These are phyloP conservation scores for Albula goreensis DNA, from an alignment of 2,113 vertebrate genomes.

Conservation along the genomic window DNA sequence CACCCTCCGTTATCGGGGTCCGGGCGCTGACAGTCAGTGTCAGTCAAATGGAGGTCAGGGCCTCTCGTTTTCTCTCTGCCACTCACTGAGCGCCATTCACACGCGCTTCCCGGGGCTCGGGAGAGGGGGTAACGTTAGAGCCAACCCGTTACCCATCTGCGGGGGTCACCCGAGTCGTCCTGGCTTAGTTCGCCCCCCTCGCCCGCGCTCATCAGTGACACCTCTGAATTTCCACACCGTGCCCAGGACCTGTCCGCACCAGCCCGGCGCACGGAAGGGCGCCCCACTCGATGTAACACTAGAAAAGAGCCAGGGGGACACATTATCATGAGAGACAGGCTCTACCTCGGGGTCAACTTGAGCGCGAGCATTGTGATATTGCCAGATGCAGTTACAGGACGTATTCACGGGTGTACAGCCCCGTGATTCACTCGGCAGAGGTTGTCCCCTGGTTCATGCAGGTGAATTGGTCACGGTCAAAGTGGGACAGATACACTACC, in stretches of 20 bases:
- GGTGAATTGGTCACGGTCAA: slow-evolving; percentile 36
- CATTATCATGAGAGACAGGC: slow-evolving; percentile 57
- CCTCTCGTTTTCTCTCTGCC: slow-evolving; percentile 68
- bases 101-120: slow-evolving; percentile 39
- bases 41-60: slow-evolving; percentile 65
- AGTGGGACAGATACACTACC: not conserved
- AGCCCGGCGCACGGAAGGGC: slow-evolving; percentile 18
- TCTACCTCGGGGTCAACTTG: slow-evolving; percentile 51
- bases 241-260: slow-evolving; percentile 43
- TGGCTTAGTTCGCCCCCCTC: slow-evolving; percentile 43
- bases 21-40: slow-evolving; percentile 64
- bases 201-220: slow-evolving; percentile 61
- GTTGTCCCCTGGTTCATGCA: slow-evolving; percentile 40
- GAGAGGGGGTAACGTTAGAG: slow-evolving; percentile 64
- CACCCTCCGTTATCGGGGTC: slow-evolving; percentile 28
- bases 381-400: slow-evolving; percentile 19
- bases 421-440: not conserved
- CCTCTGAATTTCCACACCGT: slow-evolving; percentile 54
- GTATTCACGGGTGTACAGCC: not conserved
- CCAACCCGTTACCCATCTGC: slow-evolving; percentile 62
- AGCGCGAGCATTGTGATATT: not conserved
- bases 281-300: slow-evolving; percentile 1
- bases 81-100: slow-evolving; percentile 45
- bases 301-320: slow-evolving; percentile 35
- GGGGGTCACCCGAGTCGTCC: slow-evolving; percentile 66